Conservation (phyloP, 2,113 vertebrate species). For the Mastomys natalensis region DNA sequence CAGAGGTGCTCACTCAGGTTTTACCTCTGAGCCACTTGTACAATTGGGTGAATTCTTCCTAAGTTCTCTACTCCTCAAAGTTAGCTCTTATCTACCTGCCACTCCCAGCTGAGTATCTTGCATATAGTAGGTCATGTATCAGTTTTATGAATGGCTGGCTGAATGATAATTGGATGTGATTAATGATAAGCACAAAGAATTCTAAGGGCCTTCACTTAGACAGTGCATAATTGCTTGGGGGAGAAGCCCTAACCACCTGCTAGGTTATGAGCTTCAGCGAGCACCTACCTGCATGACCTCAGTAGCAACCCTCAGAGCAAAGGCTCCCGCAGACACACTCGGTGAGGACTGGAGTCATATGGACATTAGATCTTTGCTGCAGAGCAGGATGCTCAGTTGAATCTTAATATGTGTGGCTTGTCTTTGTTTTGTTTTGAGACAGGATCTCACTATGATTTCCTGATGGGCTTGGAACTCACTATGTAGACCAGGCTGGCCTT, state of each 20-base stretch:
- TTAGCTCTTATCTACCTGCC: neutral
- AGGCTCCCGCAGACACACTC: neutral
- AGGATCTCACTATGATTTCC: neutral
- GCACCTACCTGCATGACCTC: neutral
- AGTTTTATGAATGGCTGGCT: slow-evolving; percentile 13
- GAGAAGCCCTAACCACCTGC: neutral
- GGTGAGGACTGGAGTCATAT: neutral
- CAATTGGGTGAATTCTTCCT: neutral
- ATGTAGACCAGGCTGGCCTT: neutral
- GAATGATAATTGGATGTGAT: slow-evolving; percentile 8
- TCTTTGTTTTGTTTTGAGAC: neutral
- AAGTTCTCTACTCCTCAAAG: neutral
- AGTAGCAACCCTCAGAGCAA: slow-evolving; percentile 23
- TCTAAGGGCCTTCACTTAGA: neutral
- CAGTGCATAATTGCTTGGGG: neutral
- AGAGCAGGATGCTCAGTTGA: neutral
- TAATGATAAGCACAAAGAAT: slow-evolving; percentile 4
- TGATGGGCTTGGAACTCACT: neutral
- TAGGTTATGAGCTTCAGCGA: neutral
- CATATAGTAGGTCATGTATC: slow-evolving; percentile 43
- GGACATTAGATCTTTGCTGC: neutral
- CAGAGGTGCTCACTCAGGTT: neutral
- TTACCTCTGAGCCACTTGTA: slow-evolving; percentile 40
- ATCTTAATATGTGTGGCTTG: neutral
- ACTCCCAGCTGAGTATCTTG: neutral